Evolutionary conservation across 2,888 invertebrate species (phyloP).

Genomic region (Gymnosoma rotundatum): DNA sequence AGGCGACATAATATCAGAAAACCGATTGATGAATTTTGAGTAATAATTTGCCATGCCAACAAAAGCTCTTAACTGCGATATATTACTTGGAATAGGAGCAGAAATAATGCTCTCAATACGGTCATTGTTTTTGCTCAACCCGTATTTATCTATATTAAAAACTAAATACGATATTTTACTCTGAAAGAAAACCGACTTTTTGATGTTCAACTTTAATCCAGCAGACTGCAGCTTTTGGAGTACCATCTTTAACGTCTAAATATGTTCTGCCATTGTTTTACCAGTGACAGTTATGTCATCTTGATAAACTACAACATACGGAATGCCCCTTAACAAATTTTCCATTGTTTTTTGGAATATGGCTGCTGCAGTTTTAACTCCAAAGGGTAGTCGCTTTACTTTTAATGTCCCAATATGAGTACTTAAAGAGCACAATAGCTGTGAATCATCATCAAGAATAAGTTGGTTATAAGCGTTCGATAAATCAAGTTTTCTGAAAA

Average conservation of each 20-base stretch:
- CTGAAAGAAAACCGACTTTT: constrained; percentile 52
- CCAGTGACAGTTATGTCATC: constrained; percentile 53
- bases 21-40: constrained; percentile 63
- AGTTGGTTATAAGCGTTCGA: not conserved
- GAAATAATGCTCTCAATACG: constrained; percentile 23
- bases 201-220: constrained; percentile 49
- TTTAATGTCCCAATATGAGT: constrained; percentile 55
- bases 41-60: constrained; percentile 61
- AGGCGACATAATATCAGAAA: constrained; percentile 58
- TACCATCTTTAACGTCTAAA: constrained; percentile 55
- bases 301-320: constrained; percentile 44
- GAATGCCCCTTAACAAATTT: constrained; percentile 54
- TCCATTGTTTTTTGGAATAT: constrained; percentile 67
- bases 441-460: too few species aligned
- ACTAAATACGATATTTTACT: constrained; percentile 44
- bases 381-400: constrained; percentile 64
- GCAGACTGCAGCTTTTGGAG: constrained; percentile 61
- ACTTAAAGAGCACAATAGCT: too few species aligned
- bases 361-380: constrained; percentile 54
- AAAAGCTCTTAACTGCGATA: constrained; percentile 55
- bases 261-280: constrained; percentile 26
- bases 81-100: constrained; percentile 51
- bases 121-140: constrained; percentile 53
- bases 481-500: not conserved
- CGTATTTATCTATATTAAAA: constrained; percentile 48